Evolutionary conservation across 2,888 invertebrate genomes (phyloP).

Genomic region (Hypena proboscidalis): DNA sequence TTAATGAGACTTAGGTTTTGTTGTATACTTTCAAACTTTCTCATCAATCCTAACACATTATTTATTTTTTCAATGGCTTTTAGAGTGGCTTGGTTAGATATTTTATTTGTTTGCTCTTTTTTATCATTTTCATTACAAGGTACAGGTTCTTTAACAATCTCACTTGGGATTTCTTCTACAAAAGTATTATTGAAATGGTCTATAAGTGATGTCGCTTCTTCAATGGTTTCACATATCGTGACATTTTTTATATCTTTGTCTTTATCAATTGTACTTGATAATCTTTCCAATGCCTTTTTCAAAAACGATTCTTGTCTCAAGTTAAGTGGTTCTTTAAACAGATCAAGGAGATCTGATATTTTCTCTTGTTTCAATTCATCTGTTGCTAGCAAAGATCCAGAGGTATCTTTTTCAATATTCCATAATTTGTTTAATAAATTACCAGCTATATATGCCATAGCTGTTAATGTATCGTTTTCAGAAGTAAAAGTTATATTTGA

Average conservation of each 20-base stretch:
- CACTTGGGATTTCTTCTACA: neutral
- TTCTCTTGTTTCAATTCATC: slow-evolving; percentile 71
- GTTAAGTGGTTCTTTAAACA: slow-evolving; percentile 75
- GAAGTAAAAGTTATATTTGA: slow-evolving; percentile 78
- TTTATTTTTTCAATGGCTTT: slow-evolving; percentile 63
- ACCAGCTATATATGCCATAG: slow-evolving; percentile 78
- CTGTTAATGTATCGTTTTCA: slow-evolving; percentile 75
- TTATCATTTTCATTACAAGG: slow-evolving; percentile 18
- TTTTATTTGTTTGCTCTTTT: slow-evolving; percentile 13
- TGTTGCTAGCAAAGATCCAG: slow-evolving; percentile 60
- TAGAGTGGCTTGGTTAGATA: slow-evolving; percentile 25
- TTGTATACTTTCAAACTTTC: slow-evolving; percentile 64
- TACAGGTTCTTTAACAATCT: neutral
- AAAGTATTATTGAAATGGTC: slow-evolving; percentile 15
- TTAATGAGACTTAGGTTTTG: slow-evolving; percentile 50
- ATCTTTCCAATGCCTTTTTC: slow-evolving; percentile 66
- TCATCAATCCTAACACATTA: slow-evolving; percentile 62
- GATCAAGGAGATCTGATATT: slow-evolving; percentile 66
- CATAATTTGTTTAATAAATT: slow-evolving; percentile 76
- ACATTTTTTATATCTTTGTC: slow-evolving; percentile 59
- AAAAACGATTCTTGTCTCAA: slow-evolving; percentile 71
- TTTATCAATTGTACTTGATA: slow-evolving; percentile 64
- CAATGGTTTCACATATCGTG: slow-evolving; percentile 63
- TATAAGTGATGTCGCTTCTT: slow-evolving; percentile 40
- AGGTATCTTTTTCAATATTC: slow-evolving; percentile 71